These are phyloP conservation scores for silkworm (Bombyx mori) DNA, from an alignment of 1,140 invertebrate genomes.

Conservation along the genomic window DNA sequence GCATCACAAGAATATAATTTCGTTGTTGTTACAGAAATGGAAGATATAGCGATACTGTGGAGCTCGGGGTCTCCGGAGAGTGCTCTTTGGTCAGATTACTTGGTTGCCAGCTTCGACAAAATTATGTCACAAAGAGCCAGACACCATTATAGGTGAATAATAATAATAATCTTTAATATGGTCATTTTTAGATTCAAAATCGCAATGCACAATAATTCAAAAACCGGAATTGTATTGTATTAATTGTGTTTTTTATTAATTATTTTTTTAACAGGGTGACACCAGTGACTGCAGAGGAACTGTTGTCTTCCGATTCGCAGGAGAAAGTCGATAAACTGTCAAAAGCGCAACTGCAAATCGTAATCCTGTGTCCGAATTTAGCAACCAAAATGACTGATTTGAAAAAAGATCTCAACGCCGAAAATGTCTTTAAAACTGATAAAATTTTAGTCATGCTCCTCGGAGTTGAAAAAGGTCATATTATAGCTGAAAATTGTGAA, in stretches of 20 bases:
- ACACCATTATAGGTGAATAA: constrained; percentile 78
- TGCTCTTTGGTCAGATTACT: constrained; percentile 83
- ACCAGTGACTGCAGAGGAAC: constrained; percentile 80
- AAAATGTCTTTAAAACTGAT: constrained; percentile 77
- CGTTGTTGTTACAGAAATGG: constrained; percentile 74
- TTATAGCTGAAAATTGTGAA: constrained; percentile 46
- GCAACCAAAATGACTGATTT: constrained; percentile 74
- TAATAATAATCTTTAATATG: too few relatives aligned
- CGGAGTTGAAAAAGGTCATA: constrained; percentile 73
- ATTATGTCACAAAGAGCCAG: constrained; percentile 82
- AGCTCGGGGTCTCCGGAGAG: constrained; percentile 82
- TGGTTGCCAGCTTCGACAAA: constrained; percentile 85
- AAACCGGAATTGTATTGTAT: too few relatives aligned
- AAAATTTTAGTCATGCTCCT: constrained; percentile 84
- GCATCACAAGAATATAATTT: not conserved
- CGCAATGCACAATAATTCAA: too few relatives aligned
- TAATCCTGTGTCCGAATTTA: constrained; percentile 83
- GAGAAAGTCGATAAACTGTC: constrained; percentile 73
- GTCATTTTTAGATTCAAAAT: too few relatives aligned
- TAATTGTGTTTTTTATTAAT: not conserved
- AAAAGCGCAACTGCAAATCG: constrained; percentile 80
- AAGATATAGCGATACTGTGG: constrained; percentile 85
- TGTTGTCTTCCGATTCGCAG: constrained; percentile 71
- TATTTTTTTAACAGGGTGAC: constrained; percentile 74
- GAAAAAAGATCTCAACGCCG: constrained; percentile 71